phyloP scores from a whole-genome alignment of 2,113 vertebrate species.

The Bothrops jararaca region DNA sequence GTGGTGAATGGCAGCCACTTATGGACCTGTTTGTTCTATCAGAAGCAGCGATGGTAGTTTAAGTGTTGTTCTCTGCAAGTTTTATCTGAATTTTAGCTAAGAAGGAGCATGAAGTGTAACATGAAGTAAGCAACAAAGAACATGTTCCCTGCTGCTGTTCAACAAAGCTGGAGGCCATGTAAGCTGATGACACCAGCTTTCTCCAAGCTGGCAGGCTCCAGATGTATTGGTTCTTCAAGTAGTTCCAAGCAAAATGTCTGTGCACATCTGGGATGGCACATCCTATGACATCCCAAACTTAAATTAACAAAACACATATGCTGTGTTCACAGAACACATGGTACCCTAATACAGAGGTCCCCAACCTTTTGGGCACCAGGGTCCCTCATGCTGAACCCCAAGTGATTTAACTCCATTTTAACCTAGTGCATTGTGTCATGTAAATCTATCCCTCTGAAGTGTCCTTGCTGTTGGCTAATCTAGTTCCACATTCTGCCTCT shows the following conservation, averaged over 20 bases:
- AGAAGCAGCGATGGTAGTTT: not conserved
- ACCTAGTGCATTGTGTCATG: too few relatives aligned
- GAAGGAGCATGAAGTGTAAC: not conserved
- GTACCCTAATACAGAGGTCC: too few relatives aligned
- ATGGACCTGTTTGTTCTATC: not conserved
- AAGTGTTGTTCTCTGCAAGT: not conserved
- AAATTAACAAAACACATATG: not conserved
- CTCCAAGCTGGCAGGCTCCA: not conserved
- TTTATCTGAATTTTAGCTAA: not conserved
- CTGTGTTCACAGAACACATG: not conserved
- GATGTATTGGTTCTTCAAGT: not conserved
- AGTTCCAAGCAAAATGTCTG: not conserved
- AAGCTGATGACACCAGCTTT: not conserved
- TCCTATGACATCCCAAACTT: not conserved
- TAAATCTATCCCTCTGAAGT: too few relatives aligned
- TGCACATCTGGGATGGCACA: not conserved
- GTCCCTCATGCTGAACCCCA: too few relatives aligned
- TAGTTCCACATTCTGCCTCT: not conserved
- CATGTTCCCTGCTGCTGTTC: not conserved
- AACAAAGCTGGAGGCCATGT: not conserved
- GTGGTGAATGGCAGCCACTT: conserved; percentile 2
- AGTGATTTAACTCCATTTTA: too few relatives aligned
- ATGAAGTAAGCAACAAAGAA: not conserved
- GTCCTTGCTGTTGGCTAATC: not conserved
- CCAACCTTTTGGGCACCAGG: too few relatives aligned